A percentile compares a stretch with the other conserved stretches of the same genome.
Conservation (phyloP, 1,140 invertebrate species). For the Aphelenchoides fujianensis region DNA sequence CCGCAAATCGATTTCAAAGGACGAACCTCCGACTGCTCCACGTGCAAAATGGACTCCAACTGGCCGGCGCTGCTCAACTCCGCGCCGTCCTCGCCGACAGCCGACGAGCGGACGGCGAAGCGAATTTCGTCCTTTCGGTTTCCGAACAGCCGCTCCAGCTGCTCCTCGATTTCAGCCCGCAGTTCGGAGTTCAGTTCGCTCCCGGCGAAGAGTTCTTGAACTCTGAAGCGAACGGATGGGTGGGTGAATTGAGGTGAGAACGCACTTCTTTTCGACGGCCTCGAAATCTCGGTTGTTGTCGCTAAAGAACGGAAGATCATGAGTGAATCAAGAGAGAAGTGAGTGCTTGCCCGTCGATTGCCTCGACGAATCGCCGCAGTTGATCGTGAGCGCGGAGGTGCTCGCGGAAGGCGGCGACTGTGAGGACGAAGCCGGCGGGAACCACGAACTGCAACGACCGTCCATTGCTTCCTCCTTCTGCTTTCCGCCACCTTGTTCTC, state of each 20-base stretch:
- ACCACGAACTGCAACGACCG: constrained; percentile 65
- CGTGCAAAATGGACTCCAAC: constrained; percentile 74
- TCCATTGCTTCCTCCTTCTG: too few relatives aligned
- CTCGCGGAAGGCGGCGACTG: constrained; percentile 66
- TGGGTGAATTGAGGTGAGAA: too few relatives aligned
- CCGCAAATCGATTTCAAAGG: too few relatives aligned
- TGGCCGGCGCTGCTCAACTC: constrained; percentile 79
- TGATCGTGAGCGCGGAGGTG: constrained; percentile 64
- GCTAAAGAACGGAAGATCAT: too few relatives aligned
- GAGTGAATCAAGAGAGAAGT: too few relatives aligned
- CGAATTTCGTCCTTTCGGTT: constrained; percentile 42
- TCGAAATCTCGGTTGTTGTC: background rate
- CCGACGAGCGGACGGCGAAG: constrained; percentile 70
- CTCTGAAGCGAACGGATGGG: background rate
- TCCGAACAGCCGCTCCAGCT: constrained; percentile 41
- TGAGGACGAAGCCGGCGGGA: constrained; percentile 69
- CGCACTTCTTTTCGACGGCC: background rate
- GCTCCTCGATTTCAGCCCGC: background rate
- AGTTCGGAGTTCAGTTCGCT: background rate
- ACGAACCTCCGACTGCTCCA: too few relatives aligned
- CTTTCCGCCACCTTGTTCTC: background rate
- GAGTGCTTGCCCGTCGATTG: too few relatives aligned
- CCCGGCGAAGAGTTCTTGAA: background rate
- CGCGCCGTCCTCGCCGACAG: constrained; percentile 74
- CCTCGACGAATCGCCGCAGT: too few relatives aligned